Evolutionary conservation across 2,113 vertebrate species (phyloP).

Genomic region (Empidonax traillii): DNA sequence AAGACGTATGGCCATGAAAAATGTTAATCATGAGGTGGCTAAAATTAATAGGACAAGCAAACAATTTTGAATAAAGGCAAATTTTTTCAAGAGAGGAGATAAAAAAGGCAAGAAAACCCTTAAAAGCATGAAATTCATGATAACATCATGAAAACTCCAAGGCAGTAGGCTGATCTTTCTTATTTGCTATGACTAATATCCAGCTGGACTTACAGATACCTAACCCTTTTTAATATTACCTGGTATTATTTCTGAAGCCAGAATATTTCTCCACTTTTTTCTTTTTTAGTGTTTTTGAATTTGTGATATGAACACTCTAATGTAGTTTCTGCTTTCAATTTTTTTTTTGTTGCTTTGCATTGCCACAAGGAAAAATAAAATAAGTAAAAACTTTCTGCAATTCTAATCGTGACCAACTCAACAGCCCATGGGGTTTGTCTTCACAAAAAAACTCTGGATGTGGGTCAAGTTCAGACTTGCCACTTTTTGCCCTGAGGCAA

Average conservation of each 20-base stretch:
- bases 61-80: background rate
- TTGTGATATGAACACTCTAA: background rate
- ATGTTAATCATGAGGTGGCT: background rate
- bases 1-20: background rate
- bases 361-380: background rate
- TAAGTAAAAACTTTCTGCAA: background rate
- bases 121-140: background rate
- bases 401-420: background rate
- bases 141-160: background rate
- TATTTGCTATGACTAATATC: background rate
- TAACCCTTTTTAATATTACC: background rate
- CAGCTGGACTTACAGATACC: background rate
- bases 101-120: background rate
- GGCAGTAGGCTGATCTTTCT: background rate
- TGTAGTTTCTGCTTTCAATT: background rate
- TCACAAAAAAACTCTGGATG: background rate
- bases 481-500: constrained; percentile 7
- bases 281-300: background rate
- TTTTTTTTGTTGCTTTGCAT: background rate
- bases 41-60: background rate
- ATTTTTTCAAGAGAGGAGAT: background rate
- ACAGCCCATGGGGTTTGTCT: background rate
- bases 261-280: background rate
- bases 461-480: background rate
- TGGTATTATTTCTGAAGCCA: background rate